Evolutionary conservation across 1,140 invertebrate genomes (phyloP).

Genomic region (Meteorus sp.): DNA sequence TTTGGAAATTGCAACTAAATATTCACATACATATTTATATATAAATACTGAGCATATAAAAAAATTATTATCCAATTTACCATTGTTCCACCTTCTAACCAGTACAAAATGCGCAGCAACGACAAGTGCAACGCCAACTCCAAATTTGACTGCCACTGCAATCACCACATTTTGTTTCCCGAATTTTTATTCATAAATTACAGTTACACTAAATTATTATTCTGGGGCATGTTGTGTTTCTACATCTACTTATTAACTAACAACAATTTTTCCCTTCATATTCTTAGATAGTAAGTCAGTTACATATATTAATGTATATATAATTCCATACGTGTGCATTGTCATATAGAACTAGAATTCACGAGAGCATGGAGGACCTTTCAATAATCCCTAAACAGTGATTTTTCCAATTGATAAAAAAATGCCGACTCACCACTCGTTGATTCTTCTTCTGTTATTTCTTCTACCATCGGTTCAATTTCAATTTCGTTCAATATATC

Average conservation of each 20-base stretch:
- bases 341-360: not conserved
- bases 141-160: slow-evolving; percentile 79
- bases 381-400: slow-evolving; percentile 12
- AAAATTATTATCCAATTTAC: slow-evolving; percentile 36
- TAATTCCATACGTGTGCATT: too few relatives aligned
- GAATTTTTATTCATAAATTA: slow-evolving; percentile 23
- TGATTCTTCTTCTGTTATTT: slow-evolving; percentile 49
- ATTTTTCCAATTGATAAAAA: slow-evolving; percentile 11
- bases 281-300: slow-evolving; percentile 14
- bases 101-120: slow-evolving; percentile 76
- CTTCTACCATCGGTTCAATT: slow-evolving; percentile 34
- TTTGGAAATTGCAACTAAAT: not conserved
- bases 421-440: slow-evolving; percentile 43
- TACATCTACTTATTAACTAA: too few relatives aligned
- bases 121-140: slow-evolving; percentile 73
- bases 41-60: not conserved
- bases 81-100: slow-evolving; percentile 59
- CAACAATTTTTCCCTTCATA: slow-evolving; percentile 3
- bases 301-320: too few relatives aligned
- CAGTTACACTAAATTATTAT: not conserved
- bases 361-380: slow-evolving; percentile 31
- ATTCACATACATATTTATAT: slow-evolving; percentile 2
- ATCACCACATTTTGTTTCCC: slow-evolving; percentile 51
- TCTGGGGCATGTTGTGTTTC: too few relatives aligned
- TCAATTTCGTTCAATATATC: slow-evolving; percentile 40